Conservation (phyloP, 2,888 invertebrate species). For the Drosophila greeni region DNA sequence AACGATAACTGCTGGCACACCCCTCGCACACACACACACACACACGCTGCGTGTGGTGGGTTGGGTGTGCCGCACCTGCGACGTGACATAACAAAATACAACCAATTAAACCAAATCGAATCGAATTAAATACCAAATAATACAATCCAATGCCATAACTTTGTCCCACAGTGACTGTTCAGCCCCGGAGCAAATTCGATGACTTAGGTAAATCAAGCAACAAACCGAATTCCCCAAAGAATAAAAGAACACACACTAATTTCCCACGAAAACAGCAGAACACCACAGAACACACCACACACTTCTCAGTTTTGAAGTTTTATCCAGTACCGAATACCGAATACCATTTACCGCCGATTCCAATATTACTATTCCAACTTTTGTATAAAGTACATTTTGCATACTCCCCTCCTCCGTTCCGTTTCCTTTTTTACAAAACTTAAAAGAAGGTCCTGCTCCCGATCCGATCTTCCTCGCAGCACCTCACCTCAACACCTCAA, state of each 20-base stretch:
- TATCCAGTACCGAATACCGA: constrained; percentile 21
- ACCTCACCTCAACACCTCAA: constrained; percentile 24
- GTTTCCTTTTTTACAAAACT: constrained; percentile 46
- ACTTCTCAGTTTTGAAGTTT: constrained; percentile 57
- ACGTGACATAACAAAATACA: constrained; percentile 35
- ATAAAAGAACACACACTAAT: constrained; percentile 33
- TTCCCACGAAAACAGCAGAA: constrained; percentile 35
- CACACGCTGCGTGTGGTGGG: constrained; percentile 14
- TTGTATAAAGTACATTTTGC: constrained; percentile 57
- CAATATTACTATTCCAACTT: constrained; percentile 42
- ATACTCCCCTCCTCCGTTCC: constrained; percentile 26
- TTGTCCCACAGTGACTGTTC: constrained; percentile 82
- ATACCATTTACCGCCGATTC: constrained; percentile 19
- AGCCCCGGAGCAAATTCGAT: constrained; percentile 85
- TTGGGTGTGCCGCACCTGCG: constrained; percentile 24
- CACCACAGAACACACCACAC: constrained; percentile 28
- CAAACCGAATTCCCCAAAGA: constrained; percentile 31
- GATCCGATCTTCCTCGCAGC: constrained; percentile 15
- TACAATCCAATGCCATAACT: constrained; percentile 68
- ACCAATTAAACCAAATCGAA: constrained; percentile 42
- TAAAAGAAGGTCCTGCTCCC: constrained; percentile 40
- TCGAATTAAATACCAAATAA: constrained; percentile 59
- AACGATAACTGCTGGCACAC: constrained; percentile 28
- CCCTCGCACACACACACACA: constrained; percentile 17
- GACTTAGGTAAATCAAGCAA: constrained; percentile 83